Base-by-base conservation (phyloP, 30 jellyfish, hydroid and myxozoan species). In the Aurelia coerulea region DNA sequence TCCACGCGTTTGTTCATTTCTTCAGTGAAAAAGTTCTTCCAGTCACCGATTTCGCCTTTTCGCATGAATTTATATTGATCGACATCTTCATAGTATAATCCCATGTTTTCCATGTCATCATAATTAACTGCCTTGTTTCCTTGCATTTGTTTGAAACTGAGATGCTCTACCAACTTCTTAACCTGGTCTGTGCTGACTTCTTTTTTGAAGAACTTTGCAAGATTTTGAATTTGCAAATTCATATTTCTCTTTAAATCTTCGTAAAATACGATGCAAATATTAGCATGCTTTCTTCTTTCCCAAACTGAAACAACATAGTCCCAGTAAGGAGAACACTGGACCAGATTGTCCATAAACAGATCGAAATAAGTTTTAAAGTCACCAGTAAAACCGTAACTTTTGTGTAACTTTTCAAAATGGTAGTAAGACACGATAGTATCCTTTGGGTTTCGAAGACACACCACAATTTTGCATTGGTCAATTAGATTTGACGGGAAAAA, bases 21-120 rank as follows among this genome's bases (percentile, higher is more conserved):
- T 4, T 73, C 68, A 16, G 68, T 46, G 33, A 73, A 73, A 51
- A 37, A 50, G 18, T 73, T 73, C 69, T 73, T 73, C 84, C 84
- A 73, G 41, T 73, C 84, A 37, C 84, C 84, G 10, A 73, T 42
- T 52, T 73, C 84, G 23, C 84, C 84, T 73, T 73, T 73, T 42
- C 80, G 17, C 19, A 69, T 35, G 50, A 69, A 69, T 37, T 41
- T 15, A 31, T 54, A 37, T 37, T 37, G 49, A 37, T 37, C 5
- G 49, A 37, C 68, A 35, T 37, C 69, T 52, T 37, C 23, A 73
- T 37, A 3, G 12, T 16, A 12, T 32, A 18, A 8, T 35, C 49
- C 18, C 16, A 1, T 14, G 11, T 73, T 42, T 54, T 41, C 37
- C 39, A 50, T 34, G 9, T 35, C 33, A 42, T 51, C 69, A 9